phyloP scores from a whole-genome alignment of 1,140 invertebrate species.

The Neodiprion fabricii region DNA sequence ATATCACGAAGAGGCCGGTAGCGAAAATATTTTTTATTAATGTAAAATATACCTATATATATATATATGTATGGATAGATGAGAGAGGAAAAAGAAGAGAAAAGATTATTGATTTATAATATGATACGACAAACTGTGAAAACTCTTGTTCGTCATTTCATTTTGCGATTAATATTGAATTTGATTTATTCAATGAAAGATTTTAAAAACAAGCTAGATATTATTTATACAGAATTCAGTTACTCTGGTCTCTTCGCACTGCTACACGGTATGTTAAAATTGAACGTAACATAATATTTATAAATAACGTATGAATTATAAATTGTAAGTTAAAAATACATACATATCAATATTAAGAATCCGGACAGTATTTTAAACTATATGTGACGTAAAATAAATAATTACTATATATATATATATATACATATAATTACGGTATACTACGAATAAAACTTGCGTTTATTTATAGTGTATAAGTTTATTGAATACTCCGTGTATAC shows the following conservation, averaged over 20 bases:
- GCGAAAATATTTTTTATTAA: too few relatives aligned
- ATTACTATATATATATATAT: slow-evolving; percentile 10
- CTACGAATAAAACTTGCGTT: neutral
- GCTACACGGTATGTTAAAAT: neutral
- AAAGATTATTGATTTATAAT: neutral
- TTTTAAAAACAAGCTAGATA: neutral
- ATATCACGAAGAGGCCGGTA: too few relatives aligned
- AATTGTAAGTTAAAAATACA: slow-evolving; percentile 27
- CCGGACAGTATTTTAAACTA: slow-evolving; percentile 39
- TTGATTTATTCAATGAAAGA: neutral
- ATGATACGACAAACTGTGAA: neutral
- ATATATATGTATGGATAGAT: too few relatives aligned
- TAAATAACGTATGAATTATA: slow-evolving; percentile 6
- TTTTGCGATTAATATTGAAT: too few relatives aligned
- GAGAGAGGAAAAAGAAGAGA: neutral
- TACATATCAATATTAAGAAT: slow-evolving; percentile 28
- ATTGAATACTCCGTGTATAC: slow-evolving; percentile 21
- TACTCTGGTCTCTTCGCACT: neutral
- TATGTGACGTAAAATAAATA: slow-evolving; percentile 28
- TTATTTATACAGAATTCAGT: neutral
- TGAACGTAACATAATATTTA: neutral
- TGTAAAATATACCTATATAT: too few relatives aligned
- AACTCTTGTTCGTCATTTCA: neutral
- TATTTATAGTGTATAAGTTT: slow-evolving; percentile 33
- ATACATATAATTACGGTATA: neutral